Conservation (phyloP, 2,797 vertebrate species). For the Gymnoscopelus braueri region DNA sequence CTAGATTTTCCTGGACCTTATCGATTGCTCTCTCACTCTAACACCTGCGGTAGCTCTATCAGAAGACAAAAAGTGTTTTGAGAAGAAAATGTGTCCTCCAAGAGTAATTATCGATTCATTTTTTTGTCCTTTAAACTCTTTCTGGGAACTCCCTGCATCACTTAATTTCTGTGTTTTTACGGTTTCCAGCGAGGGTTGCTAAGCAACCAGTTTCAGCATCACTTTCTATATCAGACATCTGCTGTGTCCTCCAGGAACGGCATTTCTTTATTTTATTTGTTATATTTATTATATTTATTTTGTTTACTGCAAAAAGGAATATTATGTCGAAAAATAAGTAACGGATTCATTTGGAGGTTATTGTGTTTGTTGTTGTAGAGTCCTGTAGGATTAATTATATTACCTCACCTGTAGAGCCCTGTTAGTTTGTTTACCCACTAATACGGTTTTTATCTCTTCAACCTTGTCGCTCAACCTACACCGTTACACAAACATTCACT, state of each 20-base stretch:
- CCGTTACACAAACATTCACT: no score
- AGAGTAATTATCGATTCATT: not conserved
- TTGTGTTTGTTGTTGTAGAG: no score
- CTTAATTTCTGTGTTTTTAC: not conserved
- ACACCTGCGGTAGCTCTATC: conserved; percentile 44
- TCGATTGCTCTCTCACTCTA: conserved; percentile 49
- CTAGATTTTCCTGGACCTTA: conserved; percentile 48
- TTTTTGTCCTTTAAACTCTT: conserved; percentile 6
- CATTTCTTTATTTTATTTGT: not conserved
- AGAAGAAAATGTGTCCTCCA: conserved; percentile 15
- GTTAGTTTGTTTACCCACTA: no score
- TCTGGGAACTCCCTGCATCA: not conserved
- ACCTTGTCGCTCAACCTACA: no score
- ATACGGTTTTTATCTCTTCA: no score
- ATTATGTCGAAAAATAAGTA: not conserved
- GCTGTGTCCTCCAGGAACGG: not conserved
- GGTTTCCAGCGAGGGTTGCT: not conserved
- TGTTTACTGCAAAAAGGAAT: not conserved
- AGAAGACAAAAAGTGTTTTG: conserved; percentile 30
- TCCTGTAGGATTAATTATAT: no score
- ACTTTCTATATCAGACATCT: not conserved
- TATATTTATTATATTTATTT: not conserved
- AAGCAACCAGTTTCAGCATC: not conserved
- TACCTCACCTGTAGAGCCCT: no score
- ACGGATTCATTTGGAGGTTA: no score